Evolutionary conservation across 1,140 invertebrate species (phyloP).

Genomic region (Drosophila kohkoa): DNA sequence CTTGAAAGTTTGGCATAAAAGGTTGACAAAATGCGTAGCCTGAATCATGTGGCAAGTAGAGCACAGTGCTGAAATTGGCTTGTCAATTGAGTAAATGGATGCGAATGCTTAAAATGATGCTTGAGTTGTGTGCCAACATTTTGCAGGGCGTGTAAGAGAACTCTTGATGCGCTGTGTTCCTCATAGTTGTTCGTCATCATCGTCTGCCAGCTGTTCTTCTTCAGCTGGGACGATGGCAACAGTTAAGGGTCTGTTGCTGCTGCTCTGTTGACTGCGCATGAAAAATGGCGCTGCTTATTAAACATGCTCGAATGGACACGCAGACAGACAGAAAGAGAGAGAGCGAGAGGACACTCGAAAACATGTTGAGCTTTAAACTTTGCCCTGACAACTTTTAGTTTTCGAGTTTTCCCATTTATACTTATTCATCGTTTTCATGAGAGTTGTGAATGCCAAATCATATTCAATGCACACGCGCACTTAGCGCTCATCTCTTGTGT

Average conservation of each 20-base stretch:
- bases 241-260: conserved; percentile 22
- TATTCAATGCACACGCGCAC: conserved; percentile 44
- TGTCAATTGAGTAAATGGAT: conserved; percentile 48
- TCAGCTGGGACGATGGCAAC: background rate
- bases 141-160: conserved; percentile 49
- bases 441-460: conserved; percentile 36
- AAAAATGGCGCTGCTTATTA: conserved; percentile 75
- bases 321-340: conserved; percentile 13
- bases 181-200: conserved; percentile 44
- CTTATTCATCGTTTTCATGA: background rate
- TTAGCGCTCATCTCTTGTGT: conserved; percentile 55
- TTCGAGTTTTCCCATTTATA: background rate
- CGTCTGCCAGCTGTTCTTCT: conserved; percentile 42
- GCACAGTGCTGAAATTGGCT: conserved; percentile 1
- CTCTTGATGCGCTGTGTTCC: conserved; percentile 29
- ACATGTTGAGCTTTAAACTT: conserved; percentile 53
- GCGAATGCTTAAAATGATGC: background rate
- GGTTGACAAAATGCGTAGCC: conserved; percentile 3
- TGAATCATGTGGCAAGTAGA: background rate
- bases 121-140: conserved; percentile 54
- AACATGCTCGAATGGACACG: conserved; percentile 72
- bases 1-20: background rate
- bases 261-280: conserved; percentile 65
- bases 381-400: conserved; percentile 39
- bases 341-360: conserved; percentile 22